Evolutionary conservation across 2,797 vertebrate genomes (phyloP), one percentile per base, ranked within the genome.

Genomic region (Champsocephalus gunnari): DNA sequence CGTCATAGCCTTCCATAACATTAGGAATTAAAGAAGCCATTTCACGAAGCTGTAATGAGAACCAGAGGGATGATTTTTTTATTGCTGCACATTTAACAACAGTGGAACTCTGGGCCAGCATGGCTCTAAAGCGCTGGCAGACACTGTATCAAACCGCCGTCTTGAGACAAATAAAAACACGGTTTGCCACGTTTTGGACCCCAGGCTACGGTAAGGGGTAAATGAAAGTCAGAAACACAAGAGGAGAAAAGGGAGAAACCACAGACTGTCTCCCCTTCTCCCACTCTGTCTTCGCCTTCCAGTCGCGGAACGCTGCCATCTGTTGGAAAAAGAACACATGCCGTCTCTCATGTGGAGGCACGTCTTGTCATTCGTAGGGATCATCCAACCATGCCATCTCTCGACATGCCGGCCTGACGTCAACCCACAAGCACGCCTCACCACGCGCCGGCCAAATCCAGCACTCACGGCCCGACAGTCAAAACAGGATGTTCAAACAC

Each of bases 11-110:
- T 75, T 90, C 85, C 89, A 92, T 86, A 91, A 89, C 89, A 87
- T 87, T 84, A 77, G 82, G 85, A 92, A 87, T 91, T 94, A 92
- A 90, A 94, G 87, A 91, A 91, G 75, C 76, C 74, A 81, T 92
- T 89, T 84, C 47, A 28, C 66, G 77, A 71, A 83, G 60, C 86
- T 60, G 54, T 94, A 93, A 94, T 90, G 85, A 93, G 81, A 91
- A 92, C 87, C 93, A 91, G 88, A 92, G 90, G 87, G 81, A 81
- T 34, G 68, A 47, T 73, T 82, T 84, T 77, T 28, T 62, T 50
- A 85, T 80, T 49, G 21, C 81, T 57, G 66, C 81, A 76, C 75
- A 71, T 85, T 84, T 81, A 83, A 89, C 83, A 85, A 84, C 84
- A 79, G 68, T 57, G 61, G 51, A 72, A 65, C 57, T 58, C 34